Percentiles rank a stretch among this genome's conserved stretches.
phyloP scores from a whole-genome alignment of 2,888 invertebrate species.

The Ashinkailepas kermadecensis region DNA sequence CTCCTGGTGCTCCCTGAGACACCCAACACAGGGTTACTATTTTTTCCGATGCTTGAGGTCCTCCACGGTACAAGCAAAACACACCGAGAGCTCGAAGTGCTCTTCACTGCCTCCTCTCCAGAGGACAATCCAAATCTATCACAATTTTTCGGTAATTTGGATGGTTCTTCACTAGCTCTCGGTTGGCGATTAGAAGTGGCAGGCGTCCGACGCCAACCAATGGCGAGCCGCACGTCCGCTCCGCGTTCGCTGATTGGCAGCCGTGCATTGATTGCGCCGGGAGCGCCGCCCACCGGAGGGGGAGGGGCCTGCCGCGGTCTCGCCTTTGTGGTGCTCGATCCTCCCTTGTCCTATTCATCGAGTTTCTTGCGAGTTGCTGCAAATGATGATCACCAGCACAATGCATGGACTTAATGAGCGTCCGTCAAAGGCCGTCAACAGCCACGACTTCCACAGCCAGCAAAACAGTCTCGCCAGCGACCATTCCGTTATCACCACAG shows the following conservation, averaged over 20 bases:
- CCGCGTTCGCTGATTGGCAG: neutral
- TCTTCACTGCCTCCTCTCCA: constrained; percentile 13
- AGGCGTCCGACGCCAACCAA: neutral
- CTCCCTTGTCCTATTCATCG: constrained; percentile 8
- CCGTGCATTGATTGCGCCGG: neutral
- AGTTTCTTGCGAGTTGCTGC: constrained; percentile 20
- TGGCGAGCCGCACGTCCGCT: neutral
- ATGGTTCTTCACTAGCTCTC: constrained; percentile 17
- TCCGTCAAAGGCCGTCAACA: neutral
- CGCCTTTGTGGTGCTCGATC: neutral
- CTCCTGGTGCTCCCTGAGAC: neutral
- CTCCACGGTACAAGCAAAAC: constrained; percentile 20
- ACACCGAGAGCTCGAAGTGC: constrained; percentile 13
- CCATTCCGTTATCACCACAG: neutral
- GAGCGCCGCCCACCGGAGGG: neutral
- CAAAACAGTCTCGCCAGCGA: neutral
- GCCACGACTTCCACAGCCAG: neutral
- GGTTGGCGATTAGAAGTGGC: neutral
- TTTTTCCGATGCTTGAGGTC: constrained; percentile 6
- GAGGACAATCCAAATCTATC: constrained; percentile 20
- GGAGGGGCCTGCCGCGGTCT: constrained; percentile 6
- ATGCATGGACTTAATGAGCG: neutral
- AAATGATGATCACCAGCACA: constrained; percentile 10
- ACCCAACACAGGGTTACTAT: neutral
- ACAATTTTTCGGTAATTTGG: constrained; percentile 22